Evolutionary conservation across 2,113 vertebrate genomes (phyloP), one percentile per base, ranked within the genome.

Genomic region (Chloropsis hardwickii): DNA sequence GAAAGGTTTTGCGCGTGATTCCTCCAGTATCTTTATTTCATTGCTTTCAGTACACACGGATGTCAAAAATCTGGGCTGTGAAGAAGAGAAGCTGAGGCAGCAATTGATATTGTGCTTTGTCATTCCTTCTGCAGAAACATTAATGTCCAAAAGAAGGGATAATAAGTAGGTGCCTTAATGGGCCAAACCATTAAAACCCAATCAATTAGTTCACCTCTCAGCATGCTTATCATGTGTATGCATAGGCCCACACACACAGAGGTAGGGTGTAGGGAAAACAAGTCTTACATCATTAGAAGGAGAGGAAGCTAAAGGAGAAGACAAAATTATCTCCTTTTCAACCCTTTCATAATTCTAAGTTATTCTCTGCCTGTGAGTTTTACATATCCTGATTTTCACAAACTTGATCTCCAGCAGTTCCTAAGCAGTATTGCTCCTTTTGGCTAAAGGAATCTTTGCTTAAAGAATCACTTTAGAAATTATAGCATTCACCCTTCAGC

Each of bases 381-480:
- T 85, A 76, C 17, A 53, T 15, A 61, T 28, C 45, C 58, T 42
- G 40, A 81, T 95, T 96, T 92, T 58, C 51, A 94, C 40, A 94
- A 77, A 61, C 40, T 69, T 76, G 35, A 29, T 70, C 35, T 67
- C 54, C 42, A 93, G 73, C 73, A 94, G 62, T 89, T 97, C 64
- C 60, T 57, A 92, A 93, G 84, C 70, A 47, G 12, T 45, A 47
- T 25, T 69, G 25, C 48, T 67, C 45, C 48, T 87, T 86, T 83
- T 73, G 50, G 51, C 58, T 65, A 50, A 44, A 42, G 88, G 33
- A 84, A 67, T 51, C 10, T 39, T 92, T 83, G 67, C 79, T 92
- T 96, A 73, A 88, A 86, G 27, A 57, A 96, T 79, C 45, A 67
- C n/a, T 79, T 95, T 4, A 89, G 42, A 91, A 96, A 97, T 97